Evolutionary conservation across 2,888 invertebrate species (phyloP), one percentile per base, ranked within the genome.

Genomic region (Chymomyza fuscimana): DNA sequence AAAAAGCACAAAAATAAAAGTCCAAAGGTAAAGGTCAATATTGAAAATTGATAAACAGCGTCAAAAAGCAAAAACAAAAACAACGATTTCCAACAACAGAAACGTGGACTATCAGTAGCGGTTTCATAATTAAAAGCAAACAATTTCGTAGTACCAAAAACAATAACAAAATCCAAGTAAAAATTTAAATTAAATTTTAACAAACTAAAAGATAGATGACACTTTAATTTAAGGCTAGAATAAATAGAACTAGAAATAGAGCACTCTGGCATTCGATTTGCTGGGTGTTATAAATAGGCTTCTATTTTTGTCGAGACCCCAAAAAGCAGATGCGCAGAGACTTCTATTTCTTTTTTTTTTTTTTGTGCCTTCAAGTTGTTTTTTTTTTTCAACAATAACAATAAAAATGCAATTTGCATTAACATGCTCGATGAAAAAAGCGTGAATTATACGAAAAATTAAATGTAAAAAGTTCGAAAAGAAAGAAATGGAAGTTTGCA

Each of bases 91-190:
- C 63, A 65, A 73, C 68, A 73, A 9, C 60, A 61, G 52, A 56
- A 73, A 70, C 67, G 66, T 74, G 69, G 59, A 69, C 74, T 69
- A 76, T 78, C 69, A 66, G 59, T 67, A 69, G 84, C 69, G 88
- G 80, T 84, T 75, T 84, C 73, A 87, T 88, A 85, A 85, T 85
- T 88, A 85, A 85, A 85, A 87, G 76, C 74, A 88, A 85, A 85
- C 85, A 87, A 69, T 58, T 58, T 58, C 25, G 54, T 22, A 15
- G 70, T 65, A 5, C 0, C 54, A 16, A 58, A 16, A 60, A 69
- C 64, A 70, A 54, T 60, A 66, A 70, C 32, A 7, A 77, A 63
- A 46, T 12, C 40, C 58, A 62, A 56, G 52, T 54, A 54, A 54
- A 80, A 69, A 75, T 73, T 76, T 63, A 62, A 74, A 69, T 83